Evolutionary conservation across 2,797 vertebrate genomes (phyloP), one percentile per base, ranked within the genome.

Genomic region (Lacerta bilineata): DNA sequence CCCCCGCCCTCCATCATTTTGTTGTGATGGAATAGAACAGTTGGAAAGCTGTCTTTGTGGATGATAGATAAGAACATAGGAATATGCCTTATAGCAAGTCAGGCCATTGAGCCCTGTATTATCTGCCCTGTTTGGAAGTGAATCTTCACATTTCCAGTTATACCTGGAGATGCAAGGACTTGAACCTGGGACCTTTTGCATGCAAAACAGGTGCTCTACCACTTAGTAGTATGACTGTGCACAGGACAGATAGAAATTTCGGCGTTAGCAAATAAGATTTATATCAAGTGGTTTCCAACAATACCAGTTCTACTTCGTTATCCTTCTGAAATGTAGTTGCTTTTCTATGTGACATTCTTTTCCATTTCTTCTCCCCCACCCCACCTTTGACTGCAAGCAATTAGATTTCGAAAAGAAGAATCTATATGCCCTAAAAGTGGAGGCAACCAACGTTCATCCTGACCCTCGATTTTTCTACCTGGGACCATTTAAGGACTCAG

Each of bases 331-430:
- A 66, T 17, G 25, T n/a, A 36, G 5, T 84, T 74, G 0, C 2
- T 84, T 10, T 50, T n/a, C 66, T 66, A 90, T 81, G 3, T 90
- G 33, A 75, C 3, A 17, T 23, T 36, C 41, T 68, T 90, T 92
- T 79, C 87, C 79, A 72, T 95, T 33, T 11, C 91, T 77, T 89
- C 80, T 95, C n/a, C 25, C 69, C 5, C 8, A 10, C 33, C 17
- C 33, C 9, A 76, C 11, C 39, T 85, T 66, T 89, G n/a, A 33
- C 75, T 76, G 29, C 84, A 82, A 99, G 99, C 97, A 95, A 33
- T 96, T 99, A 96, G 99, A 99, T 97, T 99, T 98, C 93, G 99
- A 99, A 97, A 98, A 94, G 86, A 98, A 98, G 95, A 97, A 96
- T 95, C 93, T 98, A 77, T 98, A 98, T 27, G 98, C 97, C 88